Evolutionary conservation across 2,113 vertebrate species (phyloP).

Genomic region (Pao palembangensis): DNA sequence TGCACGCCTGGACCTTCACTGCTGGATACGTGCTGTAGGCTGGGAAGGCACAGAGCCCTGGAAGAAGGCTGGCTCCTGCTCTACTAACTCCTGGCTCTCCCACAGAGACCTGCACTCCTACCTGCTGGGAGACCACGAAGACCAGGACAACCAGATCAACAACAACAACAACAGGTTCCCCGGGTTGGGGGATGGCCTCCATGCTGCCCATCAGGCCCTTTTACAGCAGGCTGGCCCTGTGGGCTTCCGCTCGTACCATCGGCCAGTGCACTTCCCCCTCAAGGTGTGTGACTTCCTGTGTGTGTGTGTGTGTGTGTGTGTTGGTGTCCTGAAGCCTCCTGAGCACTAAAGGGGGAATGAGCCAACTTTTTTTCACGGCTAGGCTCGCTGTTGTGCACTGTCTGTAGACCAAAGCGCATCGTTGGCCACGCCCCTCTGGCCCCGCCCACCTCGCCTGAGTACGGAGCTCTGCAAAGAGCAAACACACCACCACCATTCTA

Average conservation of each 20-base stretch:
- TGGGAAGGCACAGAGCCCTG: neutral
- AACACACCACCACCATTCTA: too few species aligned
- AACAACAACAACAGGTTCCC: conserved; percentile 83
- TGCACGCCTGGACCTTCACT: conserved; percentile 92
- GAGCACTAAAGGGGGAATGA: too few species aligned
- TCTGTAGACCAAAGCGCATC: too few species aligned
- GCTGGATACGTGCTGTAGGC: conserved; percentile 90
- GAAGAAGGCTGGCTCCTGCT: too few species aligned
- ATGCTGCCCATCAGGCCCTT: conserved; percentile 95
- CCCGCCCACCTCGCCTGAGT: too few species aligned
- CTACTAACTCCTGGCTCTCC: neutral
- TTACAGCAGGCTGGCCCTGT: conserved; percentile 91
- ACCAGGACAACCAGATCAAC: conserved; percentile 83
- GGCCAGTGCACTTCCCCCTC: conserved; percentile 86
- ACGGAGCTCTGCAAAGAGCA: too few species aligned
- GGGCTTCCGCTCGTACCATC: conserved; percentile 93
- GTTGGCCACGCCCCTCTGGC: too few species aligned
- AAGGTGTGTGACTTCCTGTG: conserved; percentile 72
- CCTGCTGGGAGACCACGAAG: conserved; percentile 90
- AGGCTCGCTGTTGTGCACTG: too few species aligned
- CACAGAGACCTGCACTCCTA: conserved; percentile 94
- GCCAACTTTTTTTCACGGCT: too few species aligned
- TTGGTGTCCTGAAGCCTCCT: too few species aligned
- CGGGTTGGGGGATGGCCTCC: conserved; percentile 89
- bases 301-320: too few species aligned